Percentiles rank a stretch among this genome's conserved stretches.
Evolutionary conservation across 2,888 invertebrate species (phyloP).

Genomic region (Dysmachus trigonus): DNA sequence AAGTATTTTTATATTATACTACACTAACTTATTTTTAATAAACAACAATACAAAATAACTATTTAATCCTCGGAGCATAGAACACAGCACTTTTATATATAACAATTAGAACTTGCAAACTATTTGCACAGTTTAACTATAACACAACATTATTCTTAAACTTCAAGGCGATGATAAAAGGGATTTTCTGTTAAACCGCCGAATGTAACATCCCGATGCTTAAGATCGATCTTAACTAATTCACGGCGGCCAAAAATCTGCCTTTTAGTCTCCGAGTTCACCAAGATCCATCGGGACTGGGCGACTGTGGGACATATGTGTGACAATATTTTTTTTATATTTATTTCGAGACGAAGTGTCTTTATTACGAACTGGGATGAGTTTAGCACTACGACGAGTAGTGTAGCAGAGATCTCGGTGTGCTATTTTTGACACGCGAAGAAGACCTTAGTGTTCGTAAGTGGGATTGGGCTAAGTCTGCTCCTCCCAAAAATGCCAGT

Average conservation of each 20-base stretch:
- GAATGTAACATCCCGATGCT: neutral
- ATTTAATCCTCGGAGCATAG: neutral
- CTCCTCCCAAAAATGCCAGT: neutral
- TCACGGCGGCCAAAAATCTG: constrained; percentile 22
- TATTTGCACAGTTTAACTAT: neutral
- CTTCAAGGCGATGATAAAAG: neutral
- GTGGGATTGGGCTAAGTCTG: neutral
- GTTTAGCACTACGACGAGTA: neutral
- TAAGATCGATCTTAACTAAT: constrained; percentile 19
- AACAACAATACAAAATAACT: neutral
- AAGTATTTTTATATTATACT: neutral
- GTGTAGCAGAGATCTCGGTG: neutral
- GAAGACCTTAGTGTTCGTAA: neutral
- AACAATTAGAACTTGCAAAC: neutral
- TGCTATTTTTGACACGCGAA: neutral
- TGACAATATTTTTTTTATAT: constrained; percentile 21
- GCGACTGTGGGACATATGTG: constrained; percentile 16
- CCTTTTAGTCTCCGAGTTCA: neutral
- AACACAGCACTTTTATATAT: neutral
- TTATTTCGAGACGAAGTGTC: neutral
- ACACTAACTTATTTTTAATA: neutral
- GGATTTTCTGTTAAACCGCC: neutral
- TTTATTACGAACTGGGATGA: constrained; percentile 4
- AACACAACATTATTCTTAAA: neutral
- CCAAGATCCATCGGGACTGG: neutral